Percentiles rank a stretch among this genome's conserved stretches.
These are phyloP conservation scores for Galbula dea DNA, from an alignment of 2,113 vertebrate genomes.

Conservation along the genomic window DNA sequence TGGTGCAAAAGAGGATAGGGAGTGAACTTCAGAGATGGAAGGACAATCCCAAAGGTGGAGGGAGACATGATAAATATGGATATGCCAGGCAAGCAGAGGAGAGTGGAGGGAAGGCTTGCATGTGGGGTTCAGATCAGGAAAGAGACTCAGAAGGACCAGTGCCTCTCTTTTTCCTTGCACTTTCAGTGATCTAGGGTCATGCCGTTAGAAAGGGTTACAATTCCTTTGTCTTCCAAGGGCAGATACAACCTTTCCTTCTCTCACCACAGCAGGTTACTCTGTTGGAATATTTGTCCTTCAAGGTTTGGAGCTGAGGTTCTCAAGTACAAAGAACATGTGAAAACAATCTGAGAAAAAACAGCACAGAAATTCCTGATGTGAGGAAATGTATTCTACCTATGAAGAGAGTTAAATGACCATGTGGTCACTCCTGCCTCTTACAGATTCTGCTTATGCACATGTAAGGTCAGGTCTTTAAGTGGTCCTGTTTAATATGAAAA, in stretches of 20 bases:
- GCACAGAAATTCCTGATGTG: not conserved
- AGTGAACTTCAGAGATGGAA: constrained; percentile 1
- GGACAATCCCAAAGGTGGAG: not conserved
- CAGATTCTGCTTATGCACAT: not conserved
- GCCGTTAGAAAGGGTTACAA: not conserved
- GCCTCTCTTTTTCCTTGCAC: not conserved
- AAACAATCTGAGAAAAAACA: not conserved
- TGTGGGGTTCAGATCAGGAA: not conserved
- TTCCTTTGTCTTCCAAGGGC: not conserved
- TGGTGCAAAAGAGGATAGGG: not conserved
- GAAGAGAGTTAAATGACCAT: not conserved
- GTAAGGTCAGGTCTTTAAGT: not conserved
- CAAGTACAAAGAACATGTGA: not conserved
- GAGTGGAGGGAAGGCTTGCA: not conserved
- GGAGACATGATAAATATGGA: not conserved
- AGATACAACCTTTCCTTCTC: not conserved
- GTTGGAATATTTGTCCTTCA: not conserved
- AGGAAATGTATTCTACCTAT: not conserved
- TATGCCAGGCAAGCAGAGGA: not conserved
- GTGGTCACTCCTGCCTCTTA: not conserved
- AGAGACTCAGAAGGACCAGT: not conserved
- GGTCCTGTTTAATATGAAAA: not conserved
- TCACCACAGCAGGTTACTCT: not conserved
- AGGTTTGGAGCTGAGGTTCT: not conserved
- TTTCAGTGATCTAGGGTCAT: not conserved